A percentile compares a stretch with the other conserved stretches of the same genome.
phyloP scores from a whole-genome alignment of 2,888 invertebrate genomes.

The Brenthis daphne region DNA sequence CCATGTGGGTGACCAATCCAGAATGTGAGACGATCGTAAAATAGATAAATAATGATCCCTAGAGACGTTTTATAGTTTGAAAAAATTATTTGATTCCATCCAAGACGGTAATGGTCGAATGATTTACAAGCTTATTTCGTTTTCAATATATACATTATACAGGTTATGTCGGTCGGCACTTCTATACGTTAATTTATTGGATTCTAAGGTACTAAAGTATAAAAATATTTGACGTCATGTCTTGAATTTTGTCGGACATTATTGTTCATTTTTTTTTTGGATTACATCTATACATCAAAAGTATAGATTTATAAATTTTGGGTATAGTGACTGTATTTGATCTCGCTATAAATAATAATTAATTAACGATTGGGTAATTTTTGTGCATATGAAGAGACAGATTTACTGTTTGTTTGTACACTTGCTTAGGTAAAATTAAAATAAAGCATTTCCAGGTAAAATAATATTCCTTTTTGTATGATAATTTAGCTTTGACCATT shows the following conservation, averaged over 20 bases:
- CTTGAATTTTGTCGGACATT: neutral
- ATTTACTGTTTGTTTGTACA: too few relatives aligned
- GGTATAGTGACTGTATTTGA: too few relatives aligned
- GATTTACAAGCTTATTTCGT: constrained; percentile 14
- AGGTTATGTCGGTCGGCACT: neutral
- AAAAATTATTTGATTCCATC: constrained; percentile 39
- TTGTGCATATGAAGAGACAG: too few relatives aligned
- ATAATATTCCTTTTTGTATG: too few relatives aligned
- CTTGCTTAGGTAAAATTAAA: too few relatives aligned
- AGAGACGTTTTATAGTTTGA: constrained; percentile 40
- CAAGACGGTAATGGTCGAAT: constrained; percentile 27
- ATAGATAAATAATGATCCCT: constrained; percentile 62
- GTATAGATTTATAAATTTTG: too few relatives aligned
- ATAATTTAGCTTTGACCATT: too few relatives aligned
- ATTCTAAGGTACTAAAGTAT: neutral
- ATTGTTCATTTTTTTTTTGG: neutral
- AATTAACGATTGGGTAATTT: too few relatives aligned
- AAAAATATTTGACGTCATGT: constrained; percentile 1
- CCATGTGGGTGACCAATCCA: constrained; percentile 66
- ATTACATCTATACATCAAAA: neutral
- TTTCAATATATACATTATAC: constrained; percentile 7
- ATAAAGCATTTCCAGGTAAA: too few relatives aligned
- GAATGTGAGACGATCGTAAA: constrained; percentile 63
- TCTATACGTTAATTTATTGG: constrained; percentile 9
- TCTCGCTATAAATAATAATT: too few relatives aligned